These are phyloP conservation scores for Smittia aterrima DNA, from an alignment of 2,888 invertebrate genomes.

Conservation along the genomic window DNA sequence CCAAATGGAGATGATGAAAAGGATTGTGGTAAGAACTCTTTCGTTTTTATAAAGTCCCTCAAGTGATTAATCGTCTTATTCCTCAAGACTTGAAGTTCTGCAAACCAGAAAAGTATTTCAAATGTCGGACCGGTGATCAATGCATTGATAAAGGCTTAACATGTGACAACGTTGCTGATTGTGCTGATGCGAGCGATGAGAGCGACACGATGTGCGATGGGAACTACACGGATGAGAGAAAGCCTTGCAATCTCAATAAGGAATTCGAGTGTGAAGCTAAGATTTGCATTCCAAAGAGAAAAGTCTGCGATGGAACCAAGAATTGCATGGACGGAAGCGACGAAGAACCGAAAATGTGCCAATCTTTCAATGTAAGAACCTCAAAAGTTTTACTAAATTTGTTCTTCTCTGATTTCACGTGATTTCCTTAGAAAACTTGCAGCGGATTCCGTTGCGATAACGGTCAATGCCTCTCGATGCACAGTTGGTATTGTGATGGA, in stretches of 20 bases:
- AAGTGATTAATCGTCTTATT: background rate
- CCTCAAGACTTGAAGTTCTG: conserved; percentile 13
- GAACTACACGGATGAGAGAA: background rate
- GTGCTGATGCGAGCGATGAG: conserved; percentile 63
- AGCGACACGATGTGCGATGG: conserved; percentile 52
- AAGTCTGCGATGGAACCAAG: conserved; percentile 69
- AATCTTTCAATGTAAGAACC: background rate
- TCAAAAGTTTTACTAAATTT: background rate
- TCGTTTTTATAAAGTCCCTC: background rate
- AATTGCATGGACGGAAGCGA: conserved; percentile 69
- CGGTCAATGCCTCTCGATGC: conserved; percentile 56
- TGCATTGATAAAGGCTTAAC: conserved; percentile 60
- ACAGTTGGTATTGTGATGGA: conserved; percentile 59
- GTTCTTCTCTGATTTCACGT: background rate
- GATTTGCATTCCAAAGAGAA: conserved; percentile 66
- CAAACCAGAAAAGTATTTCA: background rate
- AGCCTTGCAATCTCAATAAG: conserved; percentile 1
- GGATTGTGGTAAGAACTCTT: conserved; percentile 56
- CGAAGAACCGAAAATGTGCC: conserved; percentile 50
- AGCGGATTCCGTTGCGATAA: conserved; percentile 63
- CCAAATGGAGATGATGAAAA: conserved; percentile 60
- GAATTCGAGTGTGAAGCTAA: conserved; percentile 58
- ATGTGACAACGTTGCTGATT: conserved; percentile 62
- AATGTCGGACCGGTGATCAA: conserved; percentile 49
- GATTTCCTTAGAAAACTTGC: conserved; percentile 54